Evolutionary conservation across 2,113 vertebrate genomes (phyloP).

Genomic region (Oenanthe melanoleuca): DNA sequence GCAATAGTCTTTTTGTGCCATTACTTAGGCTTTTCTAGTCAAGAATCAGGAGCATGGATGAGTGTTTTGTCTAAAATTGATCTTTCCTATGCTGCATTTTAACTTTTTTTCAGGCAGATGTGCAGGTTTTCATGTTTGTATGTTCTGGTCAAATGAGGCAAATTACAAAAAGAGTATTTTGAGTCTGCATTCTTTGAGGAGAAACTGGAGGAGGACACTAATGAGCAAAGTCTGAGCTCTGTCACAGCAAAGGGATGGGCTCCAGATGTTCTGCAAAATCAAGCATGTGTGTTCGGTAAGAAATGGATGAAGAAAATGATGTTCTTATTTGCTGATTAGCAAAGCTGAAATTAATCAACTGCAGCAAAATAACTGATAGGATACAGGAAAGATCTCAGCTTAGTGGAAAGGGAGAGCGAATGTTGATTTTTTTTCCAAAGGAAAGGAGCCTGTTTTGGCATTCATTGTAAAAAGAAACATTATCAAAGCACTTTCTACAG

Average conservation of each 20-base stretch:
- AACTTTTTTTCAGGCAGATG: not conserved
- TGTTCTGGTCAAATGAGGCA: not conserved
- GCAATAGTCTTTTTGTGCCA: not conserved
- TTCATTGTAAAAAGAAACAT: not conserved
- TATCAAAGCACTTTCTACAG: not conserved
- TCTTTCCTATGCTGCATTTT: not conserved
- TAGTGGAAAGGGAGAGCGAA: not conserved
- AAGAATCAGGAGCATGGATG: not conserved
- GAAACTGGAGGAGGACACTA: not conserved
- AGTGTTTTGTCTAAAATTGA: not conserved
- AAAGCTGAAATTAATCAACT: not conserved
- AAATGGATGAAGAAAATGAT: not conserved
- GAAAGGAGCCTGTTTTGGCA: not conserved
- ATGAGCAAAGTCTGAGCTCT: not conserved
- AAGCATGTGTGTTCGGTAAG: not conserved
- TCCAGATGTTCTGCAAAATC: not conserved
- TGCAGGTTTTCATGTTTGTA: not conserved
- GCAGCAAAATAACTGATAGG: not conserved
- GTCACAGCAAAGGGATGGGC: not conserved
- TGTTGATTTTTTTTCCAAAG: not conserved
- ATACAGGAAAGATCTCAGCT: not conserved
- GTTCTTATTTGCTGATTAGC: not conserved
- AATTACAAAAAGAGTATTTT: not conserved
- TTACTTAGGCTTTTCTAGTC: not conserved
- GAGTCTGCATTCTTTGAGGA: not conserved